Base-by-base conservation (phyloP, 2,888 invertebrate genomes). In the Cephus nigrinus region DNA sequence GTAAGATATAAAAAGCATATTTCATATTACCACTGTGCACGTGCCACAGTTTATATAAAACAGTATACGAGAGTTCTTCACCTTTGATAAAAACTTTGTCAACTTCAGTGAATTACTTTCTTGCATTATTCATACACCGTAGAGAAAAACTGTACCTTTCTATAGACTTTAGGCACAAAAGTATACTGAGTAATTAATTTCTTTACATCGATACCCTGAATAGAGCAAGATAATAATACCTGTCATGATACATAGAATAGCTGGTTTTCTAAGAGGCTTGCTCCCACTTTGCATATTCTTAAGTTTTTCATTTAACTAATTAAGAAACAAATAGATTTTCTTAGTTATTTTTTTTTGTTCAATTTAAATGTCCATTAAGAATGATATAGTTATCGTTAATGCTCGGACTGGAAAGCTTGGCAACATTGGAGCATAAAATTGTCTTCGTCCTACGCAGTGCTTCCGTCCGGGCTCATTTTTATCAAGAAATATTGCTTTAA, bases 401-500 rank as follows among this genome's bases (percentile, higher is more conserved):
- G 72, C 75, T n/a, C 30, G 55, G 73, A 77, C 76, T 73, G 69
- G 68, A 15, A 68, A 40, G 36, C 33, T 71, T 71, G 12, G 71
- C 71, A 15, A 71, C 11, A 32, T 32, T 71, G 71, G 3, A 71
- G 12, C 71, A 11, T 9, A 30, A 30, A 23, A 15, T 11, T 31
- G 71, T 32, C 11, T 11, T 71, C 11, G 71, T 33, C 71, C 31
- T 33, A 71, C 31, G 34, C 71, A 68, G 75, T 55, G 74, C 35
- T 76, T 34, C 75, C 74, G 75, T 69, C 73, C 69, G 78, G 72
- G 78, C 36, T 77, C 32, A 77, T 78, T 31, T 32, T 71, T 77
- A 75, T 71, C 72, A 71, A 69, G 68, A 71, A 78, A 82, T 81
- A 84, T 81, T 82, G 84, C 80, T 84, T 84, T 78, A 83, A 84